Evolutionary conservation across 1,140 invertebrate genomes (phyloP).

Genomic region (Solen grandis): DNA sequence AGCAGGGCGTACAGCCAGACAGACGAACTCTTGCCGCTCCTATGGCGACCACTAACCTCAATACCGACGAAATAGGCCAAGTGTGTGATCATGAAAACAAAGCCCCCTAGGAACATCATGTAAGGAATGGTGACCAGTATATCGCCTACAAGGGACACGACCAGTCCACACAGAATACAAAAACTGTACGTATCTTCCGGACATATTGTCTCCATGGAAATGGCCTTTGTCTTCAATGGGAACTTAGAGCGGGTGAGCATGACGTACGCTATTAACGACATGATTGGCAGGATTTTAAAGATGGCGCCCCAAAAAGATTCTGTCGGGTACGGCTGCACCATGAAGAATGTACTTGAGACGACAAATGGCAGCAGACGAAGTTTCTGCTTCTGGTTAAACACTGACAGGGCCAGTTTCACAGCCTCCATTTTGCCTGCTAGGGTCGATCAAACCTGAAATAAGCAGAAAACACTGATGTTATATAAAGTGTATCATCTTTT

Average conservation of each 20-base stretch:
- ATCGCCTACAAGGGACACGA: conserved; percentile 56
- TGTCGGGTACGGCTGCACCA: conserved; percentile 48
- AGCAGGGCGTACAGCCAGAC: conserved; percentile 45
- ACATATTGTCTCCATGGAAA: conserved; percentile 13
- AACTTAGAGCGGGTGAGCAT: conserved; percentile 23
- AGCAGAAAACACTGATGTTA: too few species aligned
- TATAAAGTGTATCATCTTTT: too few species aligned
- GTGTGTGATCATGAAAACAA: conserved; percentile 56
- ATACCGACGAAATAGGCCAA: conserved; percentile 53
- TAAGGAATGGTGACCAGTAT: conserved; percentile 52
- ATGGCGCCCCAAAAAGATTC: conserved; percentile 48
- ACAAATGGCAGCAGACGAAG: conserved; percentile 36
- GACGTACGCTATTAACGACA: conserved; percentile 50
- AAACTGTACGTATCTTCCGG: conserved; percentile 44
- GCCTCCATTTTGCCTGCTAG: conserved; percentile 32
- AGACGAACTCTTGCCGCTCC: neutral
- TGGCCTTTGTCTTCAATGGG: conserved; percentile 9
- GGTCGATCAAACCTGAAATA: too few species aligned
- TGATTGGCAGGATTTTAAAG: conserved; percentile 57
- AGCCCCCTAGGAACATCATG: conserved; percentile 58
- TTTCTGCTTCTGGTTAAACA: conserved; percentile 35
- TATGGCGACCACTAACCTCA: conserved; percentile 38
- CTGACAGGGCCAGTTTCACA: conserved; percentile 19
- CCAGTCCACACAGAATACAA: conserved; percentile 44
- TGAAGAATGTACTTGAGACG: conserved; percentile 27